A percentile compares a stretch with the other conserved stretches of the same genome.
Conservation (phyloP, 2,113 vertebrate species). For the Lagopus muta region DNA sequence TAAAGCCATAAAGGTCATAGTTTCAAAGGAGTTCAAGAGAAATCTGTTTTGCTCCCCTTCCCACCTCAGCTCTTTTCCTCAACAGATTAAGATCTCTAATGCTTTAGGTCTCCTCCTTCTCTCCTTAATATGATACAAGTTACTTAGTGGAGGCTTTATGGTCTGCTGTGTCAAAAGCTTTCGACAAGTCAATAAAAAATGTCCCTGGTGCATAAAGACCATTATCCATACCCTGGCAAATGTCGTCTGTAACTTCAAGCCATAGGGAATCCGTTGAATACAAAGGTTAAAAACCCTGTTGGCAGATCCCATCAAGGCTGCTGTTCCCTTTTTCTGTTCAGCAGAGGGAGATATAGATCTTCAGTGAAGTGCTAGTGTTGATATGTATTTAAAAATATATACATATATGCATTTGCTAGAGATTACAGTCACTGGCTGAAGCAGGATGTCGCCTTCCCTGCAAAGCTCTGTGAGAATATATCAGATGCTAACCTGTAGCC, state of each 20-base stretch:
- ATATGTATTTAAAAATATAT: background rate
- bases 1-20: constrained; percentile 40
- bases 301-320: constrained; percentile 27
- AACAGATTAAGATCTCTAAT: constrained; percentile 57
- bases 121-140: constrained; percentile 28
- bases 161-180: constrained; percentile 70
- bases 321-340: constrained; percentile 53
- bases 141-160: constrained; percentile 65
- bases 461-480: background rate
- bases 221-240: constrained; percentile 64
- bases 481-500: background rate
- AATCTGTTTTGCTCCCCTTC: constrained; percentile 13
- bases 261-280: constrained; percentile 19
- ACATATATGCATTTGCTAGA: background rate
- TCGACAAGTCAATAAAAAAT: constrained; percentile 67
- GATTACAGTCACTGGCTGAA: background rate
- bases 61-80: constrained; percentile 35
- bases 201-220: constrained; percentile 38
- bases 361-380: constrained; percentile 35
- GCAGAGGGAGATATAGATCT: constrained; percentile 67
- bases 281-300: constrained; percentile 47
- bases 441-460: background rate
- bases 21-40: constrained; percentile 24
- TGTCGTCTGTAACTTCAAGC: constrained; percentile 68
- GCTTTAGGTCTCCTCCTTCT: constrained; percentile 43